phyloP scores from a whole-genome alignment of 2,797 vertebrate genomes.

The Syngnathus rostellatus region DNA sequence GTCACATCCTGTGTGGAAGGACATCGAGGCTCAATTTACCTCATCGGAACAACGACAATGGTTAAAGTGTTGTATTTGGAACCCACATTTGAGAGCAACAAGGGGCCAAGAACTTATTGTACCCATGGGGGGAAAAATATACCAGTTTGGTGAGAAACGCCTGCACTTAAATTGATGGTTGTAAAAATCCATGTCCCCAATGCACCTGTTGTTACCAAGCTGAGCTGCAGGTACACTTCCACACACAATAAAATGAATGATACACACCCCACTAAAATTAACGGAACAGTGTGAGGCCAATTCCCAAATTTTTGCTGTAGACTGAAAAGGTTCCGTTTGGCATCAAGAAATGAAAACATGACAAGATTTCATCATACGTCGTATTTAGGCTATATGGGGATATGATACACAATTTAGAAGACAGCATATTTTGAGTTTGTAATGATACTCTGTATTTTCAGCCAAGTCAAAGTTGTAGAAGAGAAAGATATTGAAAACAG shows the following conservation, averaged over 20 bases:
- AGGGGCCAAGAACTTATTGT: constrained; percentile 30
- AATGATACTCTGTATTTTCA: neutral
- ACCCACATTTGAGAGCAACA: constrained; percentile 22
- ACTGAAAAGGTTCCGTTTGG: neutral
- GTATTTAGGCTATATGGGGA: neutral
- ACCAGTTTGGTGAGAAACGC: constrained; percentile 35
- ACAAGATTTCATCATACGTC: neutral
- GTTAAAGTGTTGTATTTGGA: constrained; percentile 59
- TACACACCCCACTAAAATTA: neutral
- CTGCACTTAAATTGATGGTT: constrained; percentile 36
- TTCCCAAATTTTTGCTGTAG: neutral
- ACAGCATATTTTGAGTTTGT: neutral
- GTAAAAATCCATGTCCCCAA: constrained; percentile 35
- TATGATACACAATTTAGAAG: neutral
- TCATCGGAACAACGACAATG: constrained; percentile 51
- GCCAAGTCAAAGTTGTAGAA: neutral
- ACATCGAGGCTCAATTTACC: constrained; percentile 33
- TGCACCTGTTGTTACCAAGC: constrained; percentile 63
- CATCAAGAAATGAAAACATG: neutral
- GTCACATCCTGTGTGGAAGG: constrained; percentile 64
- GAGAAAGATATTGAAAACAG: neutral
- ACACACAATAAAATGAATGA: constrained; percentile 24
- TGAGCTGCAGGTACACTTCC: constrained; percentile 36
- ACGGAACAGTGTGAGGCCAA: neutral
- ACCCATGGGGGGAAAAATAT: constrained; percentile 22